Evolutionary conservation across 2,113 vertebrate genomes (phyloP).

Genomic region (Bettongia penicillata): DNA sequence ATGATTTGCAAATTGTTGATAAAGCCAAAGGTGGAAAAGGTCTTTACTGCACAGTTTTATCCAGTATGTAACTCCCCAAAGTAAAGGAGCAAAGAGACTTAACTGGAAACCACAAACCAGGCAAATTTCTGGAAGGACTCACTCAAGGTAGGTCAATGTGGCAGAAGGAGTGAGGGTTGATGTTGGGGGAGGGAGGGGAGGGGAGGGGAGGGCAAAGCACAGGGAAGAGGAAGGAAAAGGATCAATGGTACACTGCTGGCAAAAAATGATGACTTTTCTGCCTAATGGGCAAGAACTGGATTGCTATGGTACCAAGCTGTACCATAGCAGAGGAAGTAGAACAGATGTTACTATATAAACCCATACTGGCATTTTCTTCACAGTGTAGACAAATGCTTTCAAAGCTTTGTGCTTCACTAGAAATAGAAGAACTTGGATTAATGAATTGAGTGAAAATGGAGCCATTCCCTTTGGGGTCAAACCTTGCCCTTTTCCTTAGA

Average conservation of each 20-base stretch:
- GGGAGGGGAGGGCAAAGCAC: background rate
- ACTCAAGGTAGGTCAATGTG: background rate
- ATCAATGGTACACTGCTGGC: background rate
- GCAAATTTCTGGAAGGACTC: background rate
- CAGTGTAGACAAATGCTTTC: background rate
- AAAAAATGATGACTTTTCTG: background rate
- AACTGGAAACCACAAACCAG: background rate
- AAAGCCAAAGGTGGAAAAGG: background rate
- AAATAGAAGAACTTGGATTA: background rate
- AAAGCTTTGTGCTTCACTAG: background rate
- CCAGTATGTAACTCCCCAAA: background rate
- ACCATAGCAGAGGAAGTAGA: slow-evolving; percentile 19
- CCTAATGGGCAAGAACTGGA: background rate
- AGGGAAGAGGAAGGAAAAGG: background rate
- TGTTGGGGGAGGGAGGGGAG: background rate
- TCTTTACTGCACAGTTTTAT: background rate
- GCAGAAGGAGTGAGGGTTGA: background rate
- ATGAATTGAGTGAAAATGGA: accelerated
- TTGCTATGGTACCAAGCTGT: background rate
- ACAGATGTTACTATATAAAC: slow-evolving; percentile 1
- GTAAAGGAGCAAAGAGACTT: background rate
- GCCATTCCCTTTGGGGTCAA: background rate
- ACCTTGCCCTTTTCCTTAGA: background rate
- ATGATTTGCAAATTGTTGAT: background rate
- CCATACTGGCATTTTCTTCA: background rate